Conservation (phyloP, 2,797 vertebrate genomes). For the Peromyscus melanophrys region DNA sequence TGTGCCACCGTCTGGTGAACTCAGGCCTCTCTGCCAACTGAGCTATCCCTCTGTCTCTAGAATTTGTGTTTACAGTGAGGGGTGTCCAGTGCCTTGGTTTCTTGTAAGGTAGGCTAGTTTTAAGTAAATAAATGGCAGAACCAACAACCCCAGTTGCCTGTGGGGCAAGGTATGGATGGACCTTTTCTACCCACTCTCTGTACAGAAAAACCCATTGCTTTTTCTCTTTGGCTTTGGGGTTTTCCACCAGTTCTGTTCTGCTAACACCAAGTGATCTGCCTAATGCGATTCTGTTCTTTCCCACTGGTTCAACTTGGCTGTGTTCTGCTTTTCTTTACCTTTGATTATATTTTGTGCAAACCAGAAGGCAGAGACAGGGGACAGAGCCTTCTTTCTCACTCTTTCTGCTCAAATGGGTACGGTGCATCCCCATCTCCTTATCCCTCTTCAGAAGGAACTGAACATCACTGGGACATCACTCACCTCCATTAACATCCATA, state of each 20-base stretch:
- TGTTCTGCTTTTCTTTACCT: not conserved
- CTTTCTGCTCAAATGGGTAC: not conserved
- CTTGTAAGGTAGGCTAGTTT: not conserved
- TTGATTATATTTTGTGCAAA: not conserved
- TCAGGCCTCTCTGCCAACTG: no score
- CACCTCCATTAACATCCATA: slow-evolving; percentile 93
- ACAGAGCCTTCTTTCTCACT: not conserved
- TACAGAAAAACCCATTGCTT: not conserved
- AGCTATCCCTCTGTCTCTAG: no score
- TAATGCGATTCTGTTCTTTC: slow-evolving; percentile 21
- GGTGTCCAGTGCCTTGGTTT: not conserved
- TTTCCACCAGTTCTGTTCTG: slow-evolving; percentile 44
- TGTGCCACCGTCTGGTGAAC: no score
- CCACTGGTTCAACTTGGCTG: slow-evolving; percentile 3
- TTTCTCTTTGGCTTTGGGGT: not conserved
- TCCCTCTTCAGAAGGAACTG: slow-evolving; percentile 17
- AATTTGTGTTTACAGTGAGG: not conserved
- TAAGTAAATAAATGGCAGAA: not conserved
- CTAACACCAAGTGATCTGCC: not conserved
- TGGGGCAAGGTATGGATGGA: not conserved
- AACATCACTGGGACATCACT: slow-evolving; percentile 75
- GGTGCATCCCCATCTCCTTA: not conserved
- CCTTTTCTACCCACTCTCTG: slow-evolving; percentile 7
- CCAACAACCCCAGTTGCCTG: not conserved
- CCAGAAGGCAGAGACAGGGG: not conserved